phyloP scores from a whole-genome alignment of 2,113 vertebrate species.

The Actinemys pallida region DNA sequence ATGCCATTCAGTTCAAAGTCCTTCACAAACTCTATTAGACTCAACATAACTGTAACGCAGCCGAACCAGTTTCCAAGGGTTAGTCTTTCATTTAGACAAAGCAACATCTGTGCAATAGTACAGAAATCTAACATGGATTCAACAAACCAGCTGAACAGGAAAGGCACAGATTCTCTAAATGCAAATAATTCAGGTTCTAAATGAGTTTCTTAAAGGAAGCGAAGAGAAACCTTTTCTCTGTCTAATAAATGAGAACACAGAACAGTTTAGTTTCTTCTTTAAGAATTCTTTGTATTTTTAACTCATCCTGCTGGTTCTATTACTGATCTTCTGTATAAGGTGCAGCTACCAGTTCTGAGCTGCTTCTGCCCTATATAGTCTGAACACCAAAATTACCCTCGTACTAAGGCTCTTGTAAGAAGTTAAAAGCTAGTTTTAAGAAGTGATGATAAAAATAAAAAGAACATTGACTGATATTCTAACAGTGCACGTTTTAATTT shows the following conservation, averaged over 20 bases:
- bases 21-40: slow-evolving; percentile 66
- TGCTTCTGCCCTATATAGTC: slow-evolving; percentile 45
- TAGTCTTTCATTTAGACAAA: slow-evolving; percentile 71
- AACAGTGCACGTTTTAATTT: slow-evolving; percentile 4
- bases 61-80: slow-evolving; percentile 69
- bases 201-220: slow-evolving; percentile 66
- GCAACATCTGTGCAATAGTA: slow-evolving; percentile 59
- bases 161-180: slow-evolving; percentile 71
- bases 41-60: slow-evolving; percentile 63
- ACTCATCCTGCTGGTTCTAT: slow-evolving; percentile 57
- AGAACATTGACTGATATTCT: neutral
- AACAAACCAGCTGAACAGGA: slow-evolving; percentile 65
- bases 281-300: slow-evolving; percentile 51
- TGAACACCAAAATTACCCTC: slow-evolving; percentile 52
- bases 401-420: slow-evolving; percentile 33
- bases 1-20: slow-evolving; percentile 56
- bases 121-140: slow-evolving; percentile 63
- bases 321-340: slow-evolving; percentile 50
- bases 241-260: slow-evolving; percentile 60
- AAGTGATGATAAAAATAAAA: neutral
- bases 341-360: slow-evolving; percentile 39
- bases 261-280: slow-evolving; percentile 59
- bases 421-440: slow-evolving; percentile 38
- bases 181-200: slow-evolving; percentile 65
- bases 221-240: slow-evolving; percentile 39